Percentiles rank a stretch among this genome's conserved stretches.
phyloP scores from a whole-genome alignment of 1,140 invertebrate species.

The Druon quercuslanigerum region DNA sequence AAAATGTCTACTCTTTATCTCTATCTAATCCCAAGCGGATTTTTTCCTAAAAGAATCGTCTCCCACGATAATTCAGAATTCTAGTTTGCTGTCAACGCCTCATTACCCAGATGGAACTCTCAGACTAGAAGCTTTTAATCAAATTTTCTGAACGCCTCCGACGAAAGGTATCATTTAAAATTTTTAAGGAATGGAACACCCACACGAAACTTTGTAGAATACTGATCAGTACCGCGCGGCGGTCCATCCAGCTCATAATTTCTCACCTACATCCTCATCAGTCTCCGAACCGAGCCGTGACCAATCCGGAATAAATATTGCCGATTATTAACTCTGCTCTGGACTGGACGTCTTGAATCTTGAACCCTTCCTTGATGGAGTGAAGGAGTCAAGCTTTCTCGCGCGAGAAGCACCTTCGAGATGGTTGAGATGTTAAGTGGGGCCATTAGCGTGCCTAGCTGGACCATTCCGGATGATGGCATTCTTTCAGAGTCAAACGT shows the following conservation, averaged over 20 bases:
- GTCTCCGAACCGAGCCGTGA: conserved; percentile 71
- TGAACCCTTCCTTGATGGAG: conserved; percentile 49
- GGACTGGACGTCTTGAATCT: conserved; percentile 41
- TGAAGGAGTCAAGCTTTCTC: conserved; percentile 49
- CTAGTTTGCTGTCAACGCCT: conserved; percentile 44
- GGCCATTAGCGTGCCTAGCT: conserved; percentile 71
- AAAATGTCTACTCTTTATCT: no score
- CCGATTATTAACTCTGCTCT: conserved; percentile 71
- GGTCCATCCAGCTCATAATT: conserved; percentile 61
- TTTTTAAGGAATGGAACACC: conserved; percentile 50
- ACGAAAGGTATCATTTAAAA: conserved; percentile 52
- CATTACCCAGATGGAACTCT: conserved; percentile 40
- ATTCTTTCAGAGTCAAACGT: conserved; percentile 54
- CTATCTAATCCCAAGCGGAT: neutral
- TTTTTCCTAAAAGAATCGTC: neutral
- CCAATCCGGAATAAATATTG: conserved; percentile 75
- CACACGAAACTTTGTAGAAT: conserved; percentile 62
- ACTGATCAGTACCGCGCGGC: conserved; percentile 46
- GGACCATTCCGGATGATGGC: conserved; percentile 52
- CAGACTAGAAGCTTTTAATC: conserved; percentile 46
- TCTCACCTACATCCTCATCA: conserved; percentile 65
- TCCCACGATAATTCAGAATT: neutral
- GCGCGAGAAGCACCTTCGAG: conserved; percentile 48
- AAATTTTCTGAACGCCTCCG: conserved; percentile 54
- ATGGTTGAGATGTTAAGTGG: conserved; percentile 75